Conservation (phyloP, 2,797 vertebrate genomes). For the Artibeus jamaicensis region DNA sequence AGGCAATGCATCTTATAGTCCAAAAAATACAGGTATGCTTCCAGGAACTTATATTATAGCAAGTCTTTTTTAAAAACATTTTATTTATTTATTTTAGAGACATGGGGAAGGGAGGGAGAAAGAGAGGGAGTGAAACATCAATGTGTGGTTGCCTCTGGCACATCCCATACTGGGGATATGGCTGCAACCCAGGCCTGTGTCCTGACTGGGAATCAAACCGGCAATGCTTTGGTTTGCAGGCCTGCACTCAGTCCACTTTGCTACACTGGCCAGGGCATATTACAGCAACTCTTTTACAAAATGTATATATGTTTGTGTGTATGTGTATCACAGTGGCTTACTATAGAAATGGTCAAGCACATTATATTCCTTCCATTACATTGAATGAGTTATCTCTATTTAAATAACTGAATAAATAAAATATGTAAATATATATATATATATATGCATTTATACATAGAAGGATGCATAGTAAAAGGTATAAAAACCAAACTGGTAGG, state of each 20-base stretch:
- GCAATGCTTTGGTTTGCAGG: too few species aligned
- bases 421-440: neutral
- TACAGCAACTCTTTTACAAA: neutral
- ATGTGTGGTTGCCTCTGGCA: too few species aligned
- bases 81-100: too few species aligned
- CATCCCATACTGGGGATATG: too few species aligned
- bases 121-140: too few species aligned
- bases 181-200: too few species aligned
- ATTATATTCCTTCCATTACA: neutral
- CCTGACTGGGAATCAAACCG: too few species aligned
- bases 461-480: neutral
- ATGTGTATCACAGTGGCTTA: neutral
- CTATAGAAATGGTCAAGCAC: neutral
- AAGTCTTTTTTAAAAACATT: neutral
- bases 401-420: neutral
- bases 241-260: too few species aligned
- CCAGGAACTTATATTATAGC: neutral
- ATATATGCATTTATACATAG: neutral
- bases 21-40: neutral
- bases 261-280: neutral
- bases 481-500: neutral
- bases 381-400: neutral
- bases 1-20: too few species aligned
- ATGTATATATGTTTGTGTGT: neutral
- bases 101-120: too few species aligned